Evolutionary conservation across 1,140 invertebrate genomes (phyloP).

Genomic region (Eupristina koningsbergeri): DNA sequence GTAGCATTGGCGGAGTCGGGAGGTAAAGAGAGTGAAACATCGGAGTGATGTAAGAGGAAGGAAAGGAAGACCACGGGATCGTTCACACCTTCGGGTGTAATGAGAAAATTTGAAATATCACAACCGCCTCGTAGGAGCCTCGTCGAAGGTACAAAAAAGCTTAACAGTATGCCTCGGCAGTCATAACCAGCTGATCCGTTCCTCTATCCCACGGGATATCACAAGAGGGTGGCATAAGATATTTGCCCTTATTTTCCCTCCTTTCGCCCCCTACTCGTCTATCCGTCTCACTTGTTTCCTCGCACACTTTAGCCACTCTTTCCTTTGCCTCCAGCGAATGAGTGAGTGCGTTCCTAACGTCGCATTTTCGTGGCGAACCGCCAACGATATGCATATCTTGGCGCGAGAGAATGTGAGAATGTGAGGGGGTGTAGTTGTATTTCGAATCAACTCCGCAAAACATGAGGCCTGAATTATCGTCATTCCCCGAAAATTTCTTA

Average conservation of each 20-base stretch:
- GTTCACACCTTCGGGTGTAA: constrained; percentile 72
- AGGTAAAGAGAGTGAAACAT: constrained; percentile 45
- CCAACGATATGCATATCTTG: constrained; percentile 55
- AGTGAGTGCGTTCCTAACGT: constrained; percentile 46
- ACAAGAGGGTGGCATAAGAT: constrained; percentile 63
- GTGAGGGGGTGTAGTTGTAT: constrained; percentile 36
- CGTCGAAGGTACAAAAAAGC: background rate
- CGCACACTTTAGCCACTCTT: constrained; percentile 32
- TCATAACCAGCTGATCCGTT: constrained; percentile 68
- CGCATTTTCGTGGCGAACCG: constrained; percentile 60
- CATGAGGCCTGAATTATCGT: constrained; percentile 41
- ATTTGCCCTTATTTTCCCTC: constrained; percentile 48
- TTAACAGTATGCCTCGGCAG: constrained; percentile 45
- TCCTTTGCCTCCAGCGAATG: constrained; percentile 37
- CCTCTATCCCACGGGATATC: constrained; percentile 61
- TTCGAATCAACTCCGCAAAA: constrained; percentile 31
- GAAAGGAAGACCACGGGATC: constrained; percentile 57
- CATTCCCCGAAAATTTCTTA: constrained; percentile 35
- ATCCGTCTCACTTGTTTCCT: constrained; percentile 18
- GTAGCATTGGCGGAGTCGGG: constrained; percentile 52
- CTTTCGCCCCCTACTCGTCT: constrained; percentile 44
- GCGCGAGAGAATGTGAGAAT: too few species aligned
- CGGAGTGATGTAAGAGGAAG: constrained; percentile 44
- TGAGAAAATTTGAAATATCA: constrained; percentile 75
- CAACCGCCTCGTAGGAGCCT: constrained; percentile 57